Base-by-base conservation (phyloP, 2,888 invertebrate genomes). In the Apamea monoglypha region DNA sequence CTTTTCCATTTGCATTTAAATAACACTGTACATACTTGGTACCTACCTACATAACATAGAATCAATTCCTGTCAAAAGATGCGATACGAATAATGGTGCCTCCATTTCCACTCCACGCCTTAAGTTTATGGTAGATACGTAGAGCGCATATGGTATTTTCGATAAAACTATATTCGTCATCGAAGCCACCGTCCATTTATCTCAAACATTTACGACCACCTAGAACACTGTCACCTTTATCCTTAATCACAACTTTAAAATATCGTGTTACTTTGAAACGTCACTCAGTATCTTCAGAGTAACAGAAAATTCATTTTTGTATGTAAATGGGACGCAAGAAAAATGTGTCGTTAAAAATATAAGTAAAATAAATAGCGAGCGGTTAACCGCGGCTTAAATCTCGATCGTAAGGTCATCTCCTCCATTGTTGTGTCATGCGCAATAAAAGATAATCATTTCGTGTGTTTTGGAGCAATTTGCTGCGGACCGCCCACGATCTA, bases 381-480 rank as follows among this genome's bases (percentile, higher is more conserved):
- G 87, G 89, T 90, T 91, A 90, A 89, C 88, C 88, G 91, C 92
- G 91, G 90, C 89, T 93, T 92, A 91, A 93, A 94, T 94, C 92
- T 93, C 87, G 89, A 92, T 89, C 89, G 89, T 94, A 95, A 96
- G 96, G 96, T 95, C 96, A 95, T 94, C 93, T 93, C 89, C 83
- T 88, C 94, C 94, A 96, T 96, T 96, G 95, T 96, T 94, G 93
- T 94, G 94, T 93, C 95, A 94, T 92, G 94, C 92, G 93, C 92
- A 93, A 93, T 95, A 95, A 94, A 94, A 95, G 93, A 95, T 95
- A 94, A 96, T 94, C 91, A 94, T 94, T 95, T 94, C 93, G 94
- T 95, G 93, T 94, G 93, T 96, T 96, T 95, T 94, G 93, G 95
- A 94, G 94, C 94, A 94, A 95, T 95, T 95, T 94, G 91, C 91